phyloP scores from a whole-genome alignment of 2,797 vertebrate species.

The Ctenochaetus hawaiiensis region DNA sequence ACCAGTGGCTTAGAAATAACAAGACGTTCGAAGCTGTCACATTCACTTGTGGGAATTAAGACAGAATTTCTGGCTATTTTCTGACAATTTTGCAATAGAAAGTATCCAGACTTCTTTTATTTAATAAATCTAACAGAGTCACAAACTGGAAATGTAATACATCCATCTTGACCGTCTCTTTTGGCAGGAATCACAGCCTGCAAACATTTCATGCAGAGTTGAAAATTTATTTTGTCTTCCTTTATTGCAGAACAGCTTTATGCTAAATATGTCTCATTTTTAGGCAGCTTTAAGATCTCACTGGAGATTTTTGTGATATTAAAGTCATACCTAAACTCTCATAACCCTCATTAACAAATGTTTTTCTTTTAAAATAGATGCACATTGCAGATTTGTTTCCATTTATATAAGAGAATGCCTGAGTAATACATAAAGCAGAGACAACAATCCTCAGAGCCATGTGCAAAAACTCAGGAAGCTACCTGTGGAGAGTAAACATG shows the following conservation, averaged over 20 bases:
- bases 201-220: too few relatives aligned
- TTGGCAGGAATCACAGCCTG: background rate
- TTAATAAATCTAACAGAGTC: background rate
- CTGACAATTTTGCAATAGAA: background rate
- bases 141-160: background rate
- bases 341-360: background rate
- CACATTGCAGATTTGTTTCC: conserved; percentile 1
- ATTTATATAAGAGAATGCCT: background rate
- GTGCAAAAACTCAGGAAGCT: conserved; percentile 1
- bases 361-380: conserved; percentile 26
- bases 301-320: background rate
- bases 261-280: background rate
- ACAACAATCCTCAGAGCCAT: background rate
- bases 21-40: background rate
- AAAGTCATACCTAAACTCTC: background rate
- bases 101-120: too few relatives aligned
- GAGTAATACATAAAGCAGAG: background rate
- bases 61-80: background rate
- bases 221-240: background rate
- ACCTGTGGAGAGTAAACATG: background rate
- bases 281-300: background rate
- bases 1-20: background rate
- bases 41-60: background rate
- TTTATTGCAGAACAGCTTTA: background rate
- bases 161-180: background rate